Evolutionary conservation across 2,888 invertebrate genomes (phyloP).

Genomic region (Drosophila putrida): DNA sequence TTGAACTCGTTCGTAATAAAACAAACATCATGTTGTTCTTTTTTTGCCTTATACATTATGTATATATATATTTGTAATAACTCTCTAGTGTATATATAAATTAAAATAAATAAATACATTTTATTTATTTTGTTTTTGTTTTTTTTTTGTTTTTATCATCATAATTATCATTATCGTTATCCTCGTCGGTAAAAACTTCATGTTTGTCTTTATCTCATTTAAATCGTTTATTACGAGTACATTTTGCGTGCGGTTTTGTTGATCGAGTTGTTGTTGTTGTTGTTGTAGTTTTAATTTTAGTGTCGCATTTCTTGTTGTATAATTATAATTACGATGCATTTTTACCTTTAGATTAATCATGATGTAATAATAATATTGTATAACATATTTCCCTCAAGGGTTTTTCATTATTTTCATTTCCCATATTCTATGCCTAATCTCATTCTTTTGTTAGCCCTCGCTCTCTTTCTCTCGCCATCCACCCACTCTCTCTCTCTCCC

Average conservation of each 20-base stretch:
- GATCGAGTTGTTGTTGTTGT: conserved; percentile 61
- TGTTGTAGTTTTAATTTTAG: conserved; percentile 23
- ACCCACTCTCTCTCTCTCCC: background rate
- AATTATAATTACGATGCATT: conserved; percentile 66
- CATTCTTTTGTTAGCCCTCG: conserved; percentile 32
- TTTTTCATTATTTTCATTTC: conserved; percentile 31
- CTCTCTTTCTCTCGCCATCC: conserved; percentile 4
- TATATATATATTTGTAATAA: conserved; percentile 84
- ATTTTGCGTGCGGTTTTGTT: conserved; percentile 61
- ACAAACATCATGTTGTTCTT: conserved; percentile 15
- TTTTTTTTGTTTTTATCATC: conserved; percentile 42
- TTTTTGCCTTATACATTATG: conserved; percentile 81
- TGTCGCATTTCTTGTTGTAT: conserved; percentile 51
- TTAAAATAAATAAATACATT: conserved; percentile 85
- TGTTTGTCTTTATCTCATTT: conserved; percentile 75
- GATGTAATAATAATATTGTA: conserved; percentile 73
- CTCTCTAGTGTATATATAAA: conserved; percentile 85
- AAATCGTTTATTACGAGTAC: conserved; percentile 57
- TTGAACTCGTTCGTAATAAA: background rate
- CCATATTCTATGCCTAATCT: conserved; percentile 60
- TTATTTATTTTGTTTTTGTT: conserved; percentile 66
- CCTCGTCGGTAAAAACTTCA: conserved; percentile 73
- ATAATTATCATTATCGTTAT: conserved; percentile 69
- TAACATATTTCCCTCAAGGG: conserved; percentile 65
- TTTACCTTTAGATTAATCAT: conserved; percentile 66